phyloP scores from a whole-genome alignment of 2,888 invertebrate species.

The Oscheius sp. region DNA sequence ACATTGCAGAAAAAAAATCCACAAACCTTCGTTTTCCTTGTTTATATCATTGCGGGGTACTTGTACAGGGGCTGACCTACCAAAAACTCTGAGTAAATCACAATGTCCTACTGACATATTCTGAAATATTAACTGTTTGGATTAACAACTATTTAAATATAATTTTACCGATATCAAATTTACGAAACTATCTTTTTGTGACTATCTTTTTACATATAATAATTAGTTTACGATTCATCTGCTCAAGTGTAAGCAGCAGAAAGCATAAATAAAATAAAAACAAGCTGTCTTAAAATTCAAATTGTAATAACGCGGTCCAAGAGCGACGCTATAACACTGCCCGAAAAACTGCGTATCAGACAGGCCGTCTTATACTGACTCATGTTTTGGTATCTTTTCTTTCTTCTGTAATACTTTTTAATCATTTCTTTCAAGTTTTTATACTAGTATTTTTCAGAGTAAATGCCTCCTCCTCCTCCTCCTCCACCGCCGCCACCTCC shows the following conservation, averaged over 20 bases:
- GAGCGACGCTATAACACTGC: not conserved
- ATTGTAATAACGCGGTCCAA: not conserved
- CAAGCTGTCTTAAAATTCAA: too few relatives aligned
- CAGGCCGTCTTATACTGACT: not conserved
- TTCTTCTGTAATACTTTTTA: not conserved
- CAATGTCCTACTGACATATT: not conserved
- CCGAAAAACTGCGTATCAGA: not conserved
- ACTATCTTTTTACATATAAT: too few relatives aligned
- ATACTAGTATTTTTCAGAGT: not conserved
- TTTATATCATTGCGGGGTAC: not conserved
- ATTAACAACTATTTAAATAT: too few relatives aligned
- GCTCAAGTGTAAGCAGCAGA: too few relatives aligned
- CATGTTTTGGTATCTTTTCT: not conserved
- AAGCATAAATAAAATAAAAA: not conserved
- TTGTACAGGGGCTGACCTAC: not conserved
- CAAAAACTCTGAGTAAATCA: not conserved
- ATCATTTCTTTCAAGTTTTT: not conserved
- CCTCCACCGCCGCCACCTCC: slow-evolving; percentile 53
- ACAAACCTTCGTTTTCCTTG: slow-evolving; percentile 6
- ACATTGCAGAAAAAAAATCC: not conserved
- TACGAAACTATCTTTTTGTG: too few relatives aligned
- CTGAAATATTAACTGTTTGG: not conserved
- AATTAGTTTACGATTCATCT: too few relatives aligned
- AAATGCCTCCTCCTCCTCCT: slow-evolving; percentile 40
- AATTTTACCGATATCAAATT: too few relatives aligned